Conservation (phyloP, 2,888 invertebrate species). For the Coelinius sp. region DNA sequence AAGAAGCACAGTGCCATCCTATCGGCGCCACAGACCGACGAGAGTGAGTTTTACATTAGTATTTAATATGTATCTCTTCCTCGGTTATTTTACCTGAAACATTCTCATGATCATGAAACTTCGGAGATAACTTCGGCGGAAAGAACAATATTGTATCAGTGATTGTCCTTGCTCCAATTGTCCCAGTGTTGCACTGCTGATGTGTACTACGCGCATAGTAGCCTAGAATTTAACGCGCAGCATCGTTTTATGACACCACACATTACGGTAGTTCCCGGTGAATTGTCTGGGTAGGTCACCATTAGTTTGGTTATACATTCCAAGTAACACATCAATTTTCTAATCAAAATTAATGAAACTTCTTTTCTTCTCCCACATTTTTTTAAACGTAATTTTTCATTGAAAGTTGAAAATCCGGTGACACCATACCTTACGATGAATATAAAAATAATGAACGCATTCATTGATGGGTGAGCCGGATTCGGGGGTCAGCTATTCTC, state of each 20-base stretch:
- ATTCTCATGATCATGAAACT: slow-evolving; percentile 37
- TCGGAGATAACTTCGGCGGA: slow-evolving; percentile 24
- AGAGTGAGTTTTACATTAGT: slow-evolving; percentile 82
- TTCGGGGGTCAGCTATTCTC: no score
- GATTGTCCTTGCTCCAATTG: slow-evolving; percentile 51
- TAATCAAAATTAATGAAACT: not conserved
- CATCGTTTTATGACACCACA: not conserved
- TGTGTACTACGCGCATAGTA: not conserved
- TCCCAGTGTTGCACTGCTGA: slow-evolving; percentile 29
- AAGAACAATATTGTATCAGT: slow-evolving; percentile 30
- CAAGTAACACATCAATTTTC: not conserved
- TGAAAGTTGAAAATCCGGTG: not conserved
- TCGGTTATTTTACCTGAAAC: slow-evolving; percentile 16
- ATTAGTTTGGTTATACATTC: not conserved
- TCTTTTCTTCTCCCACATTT: not conserved
- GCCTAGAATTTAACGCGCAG: not conserved
- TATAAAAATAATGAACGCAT: no score
- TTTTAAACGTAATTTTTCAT: not conserved
- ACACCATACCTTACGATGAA: no score
- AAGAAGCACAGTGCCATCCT: slow-evolving; percentile 99
- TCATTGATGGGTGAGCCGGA: no score
- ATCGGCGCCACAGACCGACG: slow-evolving; percentile 98
- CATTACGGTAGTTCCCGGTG: not conserved
- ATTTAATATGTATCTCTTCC: not conserved
- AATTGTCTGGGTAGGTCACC: not conserved